Evolutionary conservation across 2,113 vertebrate genomes (phyloP).

Genomic region (Carassius auratus): DNA sequence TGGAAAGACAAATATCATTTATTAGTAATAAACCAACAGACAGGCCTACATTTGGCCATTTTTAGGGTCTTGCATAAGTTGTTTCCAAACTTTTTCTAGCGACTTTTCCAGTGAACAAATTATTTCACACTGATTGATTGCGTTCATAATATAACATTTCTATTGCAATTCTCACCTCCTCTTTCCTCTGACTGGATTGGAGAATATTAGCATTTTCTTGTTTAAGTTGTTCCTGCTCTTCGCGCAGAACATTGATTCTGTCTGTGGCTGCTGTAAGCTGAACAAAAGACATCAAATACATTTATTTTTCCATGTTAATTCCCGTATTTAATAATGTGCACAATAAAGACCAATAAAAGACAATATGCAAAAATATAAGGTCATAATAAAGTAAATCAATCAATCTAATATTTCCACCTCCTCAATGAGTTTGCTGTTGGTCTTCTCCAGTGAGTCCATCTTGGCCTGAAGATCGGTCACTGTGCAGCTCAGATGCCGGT

Average conservation of each 20-base stretch:
- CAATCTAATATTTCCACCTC: constrained; percentile 80
- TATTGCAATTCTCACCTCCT: constrained; percentile 80
- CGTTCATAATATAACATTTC: background rate
- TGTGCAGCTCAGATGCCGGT: constrained; percentile 92
- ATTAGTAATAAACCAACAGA: background rate
- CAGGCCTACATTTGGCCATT: background rate
- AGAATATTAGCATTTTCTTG: constrained; percentile 85
- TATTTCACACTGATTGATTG: background rate
- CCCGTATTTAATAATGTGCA: background rate
- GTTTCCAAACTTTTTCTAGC: background rate
- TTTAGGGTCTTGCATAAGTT: background rate
- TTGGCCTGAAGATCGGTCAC: constrained; percentile 97
- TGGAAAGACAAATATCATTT: background rate
- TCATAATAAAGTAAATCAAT: background rate
- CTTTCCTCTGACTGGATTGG: constrained; percentile 87
- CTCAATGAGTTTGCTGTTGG: constrained; percentile 94
- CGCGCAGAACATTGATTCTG: constrained; percentile 88
- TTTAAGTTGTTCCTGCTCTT: constrained; percentile 86
- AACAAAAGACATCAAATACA: background rate
- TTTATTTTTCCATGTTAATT: background rate
- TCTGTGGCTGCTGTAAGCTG: constrained; percentile 94
- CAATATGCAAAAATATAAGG: background rate
- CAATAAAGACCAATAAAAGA: background rate
- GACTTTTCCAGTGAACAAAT: background rate
- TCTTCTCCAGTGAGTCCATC: constrained; percentile 95